phyloP scores from a whole-genome alignment of 2,113 vertebrate species.

The Sander vitreus region DNA sequence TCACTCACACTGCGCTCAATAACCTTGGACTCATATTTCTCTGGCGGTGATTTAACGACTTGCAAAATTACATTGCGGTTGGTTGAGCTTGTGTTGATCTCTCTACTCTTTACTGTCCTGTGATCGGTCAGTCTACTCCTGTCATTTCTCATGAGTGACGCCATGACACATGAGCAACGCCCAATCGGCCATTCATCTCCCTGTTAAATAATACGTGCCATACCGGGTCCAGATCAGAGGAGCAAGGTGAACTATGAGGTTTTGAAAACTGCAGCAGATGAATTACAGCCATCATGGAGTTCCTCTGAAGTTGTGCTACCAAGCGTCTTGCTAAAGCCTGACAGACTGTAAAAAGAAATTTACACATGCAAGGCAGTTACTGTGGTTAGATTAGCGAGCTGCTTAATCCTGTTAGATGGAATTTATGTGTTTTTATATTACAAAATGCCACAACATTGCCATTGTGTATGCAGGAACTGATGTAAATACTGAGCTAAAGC shows the following conservation, averaged over 20 bases:
- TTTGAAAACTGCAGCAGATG: conserved; percentile 72
- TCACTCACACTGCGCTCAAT: conserved; percentile 81
- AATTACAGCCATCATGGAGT: conserved; percentile 66
- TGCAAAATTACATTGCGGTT: conserved; percentile 78
- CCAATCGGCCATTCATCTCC: conserved; percentile 80
- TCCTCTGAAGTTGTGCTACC: conserved; percentile 71
- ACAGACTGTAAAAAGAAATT: conserved; percentile 69
- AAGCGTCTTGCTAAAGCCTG: conserved; percentile 23
- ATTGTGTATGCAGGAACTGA: conserved; percentile 15
- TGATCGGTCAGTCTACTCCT: conserved; percentile 58
- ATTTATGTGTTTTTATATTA: conserved; percentile 59
- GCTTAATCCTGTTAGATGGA: conserved; percentile 41
- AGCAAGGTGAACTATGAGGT: conserved; percentile 79
- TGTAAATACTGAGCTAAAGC: conserved; percentile 23
- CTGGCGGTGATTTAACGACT: conserved; percentile 83
- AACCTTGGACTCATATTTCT: conserved; percentile 86
- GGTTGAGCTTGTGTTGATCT: conserved; percentile 79
- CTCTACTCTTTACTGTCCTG: conserved; percentile 74
- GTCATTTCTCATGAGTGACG: conserved; percentile 81
- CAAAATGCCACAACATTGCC: conserved; percentile 46
- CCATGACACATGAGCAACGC: conserved; percentile 74
- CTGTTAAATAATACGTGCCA: conserved; percentile 80
- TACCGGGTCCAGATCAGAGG: conserved; percentile 69
- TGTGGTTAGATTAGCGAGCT: conserved; percentile 57
- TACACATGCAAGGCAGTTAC: conserved; percentile 62